Percentiles rank a stretch among this genome's conserved stretches.
Evolutionary conservation across 2,888 invertebrate species (phyloP).

Genomic region (Muscina levida): DNA sequence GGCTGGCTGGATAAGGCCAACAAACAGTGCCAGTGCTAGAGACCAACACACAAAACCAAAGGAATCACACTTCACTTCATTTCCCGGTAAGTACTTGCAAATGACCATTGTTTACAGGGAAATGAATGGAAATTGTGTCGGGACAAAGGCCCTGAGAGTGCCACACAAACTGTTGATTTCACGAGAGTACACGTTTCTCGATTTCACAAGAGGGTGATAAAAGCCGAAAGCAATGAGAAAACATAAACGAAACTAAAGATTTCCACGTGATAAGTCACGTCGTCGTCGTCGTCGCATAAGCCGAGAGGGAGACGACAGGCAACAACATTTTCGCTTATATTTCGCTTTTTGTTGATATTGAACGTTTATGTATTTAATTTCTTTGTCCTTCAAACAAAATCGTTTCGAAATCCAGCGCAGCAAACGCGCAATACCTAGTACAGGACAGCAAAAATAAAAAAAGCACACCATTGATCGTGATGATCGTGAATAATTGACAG

Average conservation of each 20-base stretch:
- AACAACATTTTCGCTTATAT: conserved; percentile 28
- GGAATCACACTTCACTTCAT: conserved; percentile 63
- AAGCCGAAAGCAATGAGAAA: conserved; percentile 42
- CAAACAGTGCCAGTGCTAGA: no score
- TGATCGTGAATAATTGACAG: conserved; percentile 67
- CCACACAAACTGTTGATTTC: conserved; percentile 45
- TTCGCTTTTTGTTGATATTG: conserved; percentile 32
- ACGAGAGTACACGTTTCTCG: no score
- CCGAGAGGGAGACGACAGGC: no score
- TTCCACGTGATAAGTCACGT: conserved; percentile 64
- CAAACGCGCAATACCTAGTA: conserved; percentile 29
- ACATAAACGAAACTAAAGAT: conserved; percentile 47
- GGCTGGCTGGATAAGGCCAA: conserved; percentile 28
- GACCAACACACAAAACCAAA: conserved; percentile 13
- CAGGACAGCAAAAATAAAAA: conserved; percentile 18
- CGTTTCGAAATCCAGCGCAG: not conserved
- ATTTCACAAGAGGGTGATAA: conserved; percentile 61
- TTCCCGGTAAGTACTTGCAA: conserved; percentile 40
- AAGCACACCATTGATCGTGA: conserved; percentile 53
- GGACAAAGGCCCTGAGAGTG: not conserved
- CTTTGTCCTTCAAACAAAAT: conserved; percentile 59
- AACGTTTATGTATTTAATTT: conserved; percentile 59
- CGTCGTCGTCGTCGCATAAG: no score
- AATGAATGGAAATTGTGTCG: conserved; percentile 29
- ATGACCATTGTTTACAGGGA: conserved; percentile 33